Percentiles rank a stretch among this genome's conserved stretches.
Conservation (phyloP, 2,888 invertebrate species). For the Shargacucullia verbasci region DNA sequence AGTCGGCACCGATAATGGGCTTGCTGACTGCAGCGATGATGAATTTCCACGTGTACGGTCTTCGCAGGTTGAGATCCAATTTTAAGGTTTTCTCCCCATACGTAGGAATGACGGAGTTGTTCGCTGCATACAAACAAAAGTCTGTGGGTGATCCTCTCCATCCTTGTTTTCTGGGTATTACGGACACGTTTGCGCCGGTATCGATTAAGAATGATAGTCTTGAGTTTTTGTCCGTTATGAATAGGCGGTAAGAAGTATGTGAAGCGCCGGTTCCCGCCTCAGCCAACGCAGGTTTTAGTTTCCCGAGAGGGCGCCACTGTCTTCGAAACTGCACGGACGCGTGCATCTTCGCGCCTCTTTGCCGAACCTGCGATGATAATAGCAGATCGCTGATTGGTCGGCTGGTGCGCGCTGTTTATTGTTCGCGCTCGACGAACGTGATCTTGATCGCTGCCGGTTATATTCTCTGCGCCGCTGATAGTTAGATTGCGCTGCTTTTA, state of each 20-base stretch:
- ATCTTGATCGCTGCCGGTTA: not conserved
- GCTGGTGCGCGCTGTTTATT: too few species aligned
- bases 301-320: not conserved
- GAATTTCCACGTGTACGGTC: slow-evolving; percentile 2
- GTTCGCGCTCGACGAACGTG: not conserved
- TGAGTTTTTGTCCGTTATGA: not conserved
- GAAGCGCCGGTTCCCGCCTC: not conserved
- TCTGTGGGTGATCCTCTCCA: not conserved
- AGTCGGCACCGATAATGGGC: slow-evolving; percentile 11
- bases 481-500: too few species aligned
- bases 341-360: slow-evolving; percentile 1
- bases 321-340: not conserved
- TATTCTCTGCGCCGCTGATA: too few species aligned
- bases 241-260: slow-evolving; percentile 2
- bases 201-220: not conserved
- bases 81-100: too few species aligned
- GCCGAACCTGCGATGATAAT: not conserved
- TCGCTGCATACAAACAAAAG: slow-evolving; percentile 4
- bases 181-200: too few species aligned
- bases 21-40: slow-evolving; percentile 4
- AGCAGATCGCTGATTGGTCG: not conserved
- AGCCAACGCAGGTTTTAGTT: too few species aligned
- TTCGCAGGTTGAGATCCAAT: too few species aligned
- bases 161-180: not conserved
- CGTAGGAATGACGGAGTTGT: too few species aligned